These are phyloP conservation scores for Prolemur simus DNA, from an alignment of 2,113 vertebrate species.

Conservation along the genomic window DNA sequence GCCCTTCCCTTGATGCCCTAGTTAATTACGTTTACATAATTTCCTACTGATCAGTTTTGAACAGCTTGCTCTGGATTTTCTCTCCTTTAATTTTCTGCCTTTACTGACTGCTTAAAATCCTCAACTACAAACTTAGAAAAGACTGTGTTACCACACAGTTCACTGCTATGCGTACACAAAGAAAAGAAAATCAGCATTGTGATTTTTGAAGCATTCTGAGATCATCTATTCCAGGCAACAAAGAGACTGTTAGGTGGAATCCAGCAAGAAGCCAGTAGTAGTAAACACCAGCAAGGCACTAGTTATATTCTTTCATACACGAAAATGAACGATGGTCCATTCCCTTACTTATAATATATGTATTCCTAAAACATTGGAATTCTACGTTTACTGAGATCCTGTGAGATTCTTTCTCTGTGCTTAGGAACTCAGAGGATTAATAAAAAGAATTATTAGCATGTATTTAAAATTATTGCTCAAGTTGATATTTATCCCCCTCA, in stretches of 20 bases:
- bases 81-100: conserved; percentile 73
- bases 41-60: conserved; percentile 73
- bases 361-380: neutral
- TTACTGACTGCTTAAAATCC: conserved; percentile 58
- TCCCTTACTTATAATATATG: neutral
- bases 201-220: neutral
- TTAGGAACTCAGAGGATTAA: conserved; percentile 51
- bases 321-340: neutral
- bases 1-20: conserved; percentile 65
- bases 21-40: conserved; percentile 74
- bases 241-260: neutral
- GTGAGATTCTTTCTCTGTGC: neutral
- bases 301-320: neutral
- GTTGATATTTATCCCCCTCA: neutral
- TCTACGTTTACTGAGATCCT: conserved; percentile 33
- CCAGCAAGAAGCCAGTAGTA: conserved; percentile 13
- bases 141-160: neutral
- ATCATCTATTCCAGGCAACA: conserved; percentile 14
- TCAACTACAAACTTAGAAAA: conserved; percentile 42
- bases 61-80: conserved; percentile 67
- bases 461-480: conserved; percentile 15
- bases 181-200: neutral
- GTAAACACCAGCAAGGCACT: neutral
- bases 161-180: neutral
- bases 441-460: conserved; percentile 18